Evolutionary conservation across 92 coral and sea anemone genomes (phyloP).

Genomic region (Heteractis magnifica): DNA sequence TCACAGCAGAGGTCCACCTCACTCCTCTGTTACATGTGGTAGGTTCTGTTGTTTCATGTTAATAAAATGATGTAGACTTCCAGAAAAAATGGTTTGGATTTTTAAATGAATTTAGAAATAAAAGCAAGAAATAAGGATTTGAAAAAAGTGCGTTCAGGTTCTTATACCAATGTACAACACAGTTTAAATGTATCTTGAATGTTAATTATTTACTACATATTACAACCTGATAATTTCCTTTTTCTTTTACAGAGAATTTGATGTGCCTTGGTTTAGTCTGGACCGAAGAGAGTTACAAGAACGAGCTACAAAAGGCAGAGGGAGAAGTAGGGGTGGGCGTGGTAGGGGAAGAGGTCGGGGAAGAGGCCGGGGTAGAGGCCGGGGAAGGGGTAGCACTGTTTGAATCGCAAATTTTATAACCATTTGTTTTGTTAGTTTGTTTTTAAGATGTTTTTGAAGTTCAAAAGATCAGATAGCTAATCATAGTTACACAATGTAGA

Average conservation of each 20-base stretch:
- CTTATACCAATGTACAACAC: no score
- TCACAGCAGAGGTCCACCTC: no score
- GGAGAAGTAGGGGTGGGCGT: slow-evolving; percentile 58
- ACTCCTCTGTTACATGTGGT: no score
- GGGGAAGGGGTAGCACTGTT: slow-evolving; percentile 37
- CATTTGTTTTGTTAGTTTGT: not conserved
- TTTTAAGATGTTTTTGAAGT: not conserved
- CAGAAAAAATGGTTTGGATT: no score
- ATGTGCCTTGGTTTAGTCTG: slow-evolving; percentile 95
- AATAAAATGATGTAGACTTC: no score
- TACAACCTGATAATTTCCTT: not conserved
- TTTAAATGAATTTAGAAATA: no score
- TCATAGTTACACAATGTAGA: not conserved
- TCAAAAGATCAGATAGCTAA: not conserved
- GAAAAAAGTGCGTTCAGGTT: no score
- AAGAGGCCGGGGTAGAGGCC: slow-evolving; percentile 36
- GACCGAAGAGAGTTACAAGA: slow-evolving; percentile 93
- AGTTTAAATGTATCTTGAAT: no score
- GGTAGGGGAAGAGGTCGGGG: slow-evolving; percentile 66
- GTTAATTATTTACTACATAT: not conserved
- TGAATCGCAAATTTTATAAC: slow-evolving; percentile 3
- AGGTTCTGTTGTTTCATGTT: no score
- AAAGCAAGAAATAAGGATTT: no score
- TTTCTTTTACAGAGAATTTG: slow-evolving; percentile 77
- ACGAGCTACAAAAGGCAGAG: slow-evolving; percentile 62